Base-by-base conservation (phyloP, 2,113 vertebrate species). In the Cryptomyrus ogoouensis region DNA sequence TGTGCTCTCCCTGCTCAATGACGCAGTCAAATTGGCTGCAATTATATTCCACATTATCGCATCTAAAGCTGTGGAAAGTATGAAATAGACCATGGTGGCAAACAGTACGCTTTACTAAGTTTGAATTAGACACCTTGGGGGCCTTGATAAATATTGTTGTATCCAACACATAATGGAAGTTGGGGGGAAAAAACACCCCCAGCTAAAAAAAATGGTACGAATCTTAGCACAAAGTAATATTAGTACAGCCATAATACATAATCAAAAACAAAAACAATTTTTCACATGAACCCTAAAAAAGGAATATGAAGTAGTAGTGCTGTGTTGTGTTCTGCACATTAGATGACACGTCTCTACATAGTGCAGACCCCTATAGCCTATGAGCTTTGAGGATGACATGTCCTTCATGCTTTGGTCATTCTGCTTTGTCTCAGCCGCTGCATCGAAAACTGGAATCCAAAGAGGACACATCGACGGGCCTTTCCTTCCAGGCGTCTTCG, bases 1-100 rank as follows among this genome's bases (percentile, higher is more conserved):
- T 95, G 95, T 94, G 94, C 92, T 91, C 86, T 94, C 95, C 94
- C 94, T 95, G 94, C 94, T 95, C 93, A 91, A 93, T 96, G 95
- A 96, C 94, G 95, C 94, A 92, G 92, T 93, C 92, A 95, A 96
- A 96, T 95, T 94, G 92, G 94, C 93, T 91, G 49, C 94, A 94
- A 96, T 96, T 96, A 95, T 94, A 95, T 93, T 93, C 93, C 87
- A 92, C 94, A 96, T 95, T 95, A 95, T 92, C 93, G 93, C 94
- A 94, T 94, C 93, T 91, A 94, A 91, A 93, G 90, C 93, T 39
- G 91, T 93, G 94, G 92, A 92, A 93, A 95, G 92, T 92, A 94
- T 93, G 93, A 94, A 95, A 93, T 93, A 93, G 95, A 95, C 94
- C 95, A 93, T 95, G 93, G 93, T 93, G 93, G 93, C 53, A 94